These are phyloP conservation scores for Dolichomitus sp. DNA, from an alignment of 2,888 invertebrate species.

Conservation along the genomic window DNA sequence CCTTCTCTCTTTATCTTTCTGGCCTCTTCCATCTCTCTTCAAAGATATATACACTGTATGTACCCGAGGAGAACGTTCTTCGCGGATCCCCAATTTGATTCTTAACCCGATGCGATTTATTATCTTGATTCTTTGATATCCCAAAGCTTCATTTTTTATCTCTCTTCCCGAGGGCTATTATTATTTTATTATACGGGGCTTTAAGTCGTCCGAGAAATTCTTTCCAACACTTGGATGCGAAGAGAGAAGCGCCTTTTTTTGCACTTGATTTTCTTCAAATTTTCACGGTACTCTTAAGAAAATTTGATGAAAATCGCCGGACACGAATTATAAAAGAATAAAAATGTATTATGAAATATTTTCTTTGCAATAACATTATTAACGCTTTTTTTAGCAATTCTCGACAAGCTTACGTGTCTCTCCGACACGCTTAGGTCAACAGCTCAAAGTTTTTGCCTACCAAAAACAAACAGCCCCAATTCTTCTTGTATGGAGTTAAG, in stretches of 20 bases:
- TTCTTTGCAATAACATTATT: neutral
- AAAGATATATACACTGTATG: neutral
- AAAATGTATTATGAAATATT: neutral
- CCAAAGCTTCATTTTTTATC: neutral
- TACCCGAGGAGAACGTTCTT: neutral
- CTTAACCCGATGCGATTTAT: constrained; percentile 34
- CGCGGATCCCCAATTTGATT: constrained; percentile 21
- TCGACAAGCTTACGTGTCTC: constrained; percentile 76
- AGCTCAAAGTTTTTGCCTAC: neutral
- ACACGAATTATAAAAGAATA: too few species aligned
- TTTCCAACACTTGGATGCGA: too few species aligned
- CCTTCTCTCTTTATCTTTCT: constrained; percentile 13
- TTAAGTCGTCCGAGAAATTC: constrained; percentile 9
- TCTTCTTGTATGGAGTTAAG: constrained; percentile 29
- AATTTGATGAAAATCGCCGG: too few species aligned
- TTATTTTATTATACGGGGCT: constrained; percentile 6
- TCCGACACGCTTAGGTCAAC: constrained; percentile 73
- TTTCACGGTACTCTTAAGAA: too few species aligned
- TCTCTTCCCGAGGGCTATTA: neutral
- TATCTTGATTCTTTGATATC: neutral
- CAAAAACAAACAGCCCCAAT: constrained; percentile 22
- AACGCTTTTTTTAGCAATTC: constrained; percentile 73
- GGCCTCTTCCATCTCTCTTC: neutral
- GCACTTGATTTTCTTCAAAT: too few species aligned
- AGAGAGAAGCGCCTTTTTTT: neutral